phyloP scores from a whole-genome alignment of 2,113 vertebrate genomes.

The Emydura subglobosa region DNA sequence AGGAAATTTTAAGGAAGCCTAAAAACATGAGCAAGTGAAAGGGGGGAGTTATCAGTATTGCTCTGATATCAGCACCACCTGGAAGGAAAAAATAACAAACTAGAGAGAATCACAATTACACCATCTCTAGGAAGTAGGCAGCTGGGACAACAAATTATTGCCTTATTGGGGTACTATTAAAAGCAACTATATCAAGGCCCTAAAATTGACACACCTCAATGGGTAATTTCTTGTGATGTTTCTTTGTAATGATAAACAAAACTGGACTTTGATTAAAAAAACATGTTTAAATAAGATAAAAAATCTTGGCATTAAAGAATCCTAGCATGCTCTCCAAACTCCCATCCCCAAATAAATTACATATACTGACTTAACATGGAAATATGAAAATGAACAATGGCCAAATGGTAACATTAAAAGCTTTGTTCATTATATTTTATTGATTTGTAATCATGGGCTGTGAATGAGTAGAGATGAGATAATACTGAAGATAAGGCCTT shows the following conservation, averaged over 20 bases:
- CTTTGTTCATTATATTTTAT: not conserved
- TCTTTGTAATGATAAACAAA: not conserved
- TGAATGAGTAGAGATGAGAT: not conserved
- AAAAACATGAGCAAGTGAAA: not conserved
- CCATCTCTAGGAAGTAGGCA: not conserved
- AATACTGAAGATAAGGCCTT: not conserved
- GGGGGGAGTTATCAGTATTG: not conserved
- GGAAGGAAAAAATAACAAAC: not conserved
- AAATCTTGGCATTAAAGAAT: not conserved
- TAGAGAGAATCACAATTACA: not conserved
- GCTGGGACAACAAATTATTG: not conserved
- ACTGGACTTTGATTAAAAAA: not conserved
- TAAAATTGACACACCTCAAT: not conserved
- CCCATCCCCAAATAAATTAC: not conserved
- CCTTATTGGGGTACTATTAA: not conserved
- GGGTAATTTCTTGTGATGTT: not conserved
- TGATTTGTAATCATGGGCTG: not conserved
- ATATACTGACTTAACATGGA: not conserved
- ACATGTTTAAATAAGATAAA: not conserved
- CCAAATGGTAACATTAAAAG: not conserved
- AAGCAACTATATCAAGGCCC: not conserved
- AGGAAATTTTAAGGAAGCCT: not conserved
- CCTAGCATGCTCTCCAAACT: not conserved
- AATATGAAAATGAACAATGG: not conserved
- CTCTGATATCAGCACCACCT: not conserved